Conservation (phyloP, 2,797 vertebrate genomes). For the Characodon lateralis region DNA sequence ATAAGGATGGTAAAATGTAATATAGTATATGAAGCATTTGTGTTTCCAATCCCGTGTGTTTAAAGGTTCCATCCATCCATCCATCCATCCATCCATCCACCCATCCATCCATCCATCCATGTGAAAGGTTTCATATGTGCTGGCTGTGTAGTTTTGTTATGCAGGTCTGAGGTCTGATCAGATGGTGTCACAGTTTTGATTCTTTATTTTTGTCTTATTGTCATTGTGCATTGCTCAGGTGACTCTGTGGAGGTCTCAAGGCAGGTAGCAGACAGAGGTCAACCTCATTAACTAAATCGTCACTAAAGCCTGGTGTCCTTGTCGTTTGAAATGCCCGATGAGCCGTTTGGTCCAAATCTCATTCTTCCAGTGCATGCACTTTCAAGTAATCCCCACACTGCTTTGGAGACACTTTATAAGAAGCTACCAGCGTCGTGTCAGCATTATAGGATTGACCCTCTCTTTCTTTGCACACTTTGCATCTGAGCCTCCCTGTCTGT, state of each 20-base stretch:
- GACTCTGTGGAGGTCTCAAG: not conserved
- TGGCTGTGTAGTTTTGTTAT: not conserved
- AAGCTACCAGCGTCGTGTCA: conserved; percentile 30
- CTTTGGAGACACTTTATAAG: conserved; percentile 36
- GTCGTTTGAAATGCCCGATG: not conserved
- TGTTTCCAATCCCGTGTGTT: not conserved
- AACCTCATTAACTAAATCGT: conserved; percentile 12
- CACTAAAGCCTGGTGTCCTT: not conserved
- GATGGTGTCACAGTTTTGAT: not conserved
- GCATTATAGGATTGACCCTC: conserved; percentile 13
- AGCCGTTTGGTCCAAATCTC: not conserved
- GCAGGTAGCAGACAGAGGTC: conserved; percentile 18
- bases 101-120: not conserved
- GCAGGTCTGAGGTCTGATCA: not conserved
- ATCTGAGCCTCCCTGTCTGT: not conserved
- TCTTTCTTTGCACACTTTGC: conserved; percentile 9
- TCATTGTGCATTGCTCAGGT: not conserved
- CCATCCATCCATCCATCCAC: too few relatives aligned
- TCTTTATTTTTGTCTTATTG: not conserved
- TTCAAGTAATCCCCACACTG: conserved; percentile 6
- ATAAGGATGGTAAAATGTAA: not conserved
- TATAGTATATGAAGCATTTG: not conserved
- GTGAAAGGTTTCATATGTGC: not conserved
- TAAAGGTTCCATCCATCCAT: not conserved
- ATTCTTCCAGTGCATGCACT: conserved; percentile 2